phyloP scores from a whole-genome alignment of 2,888 invertebrate genomes.

The Rotaria sp. region DNA sequence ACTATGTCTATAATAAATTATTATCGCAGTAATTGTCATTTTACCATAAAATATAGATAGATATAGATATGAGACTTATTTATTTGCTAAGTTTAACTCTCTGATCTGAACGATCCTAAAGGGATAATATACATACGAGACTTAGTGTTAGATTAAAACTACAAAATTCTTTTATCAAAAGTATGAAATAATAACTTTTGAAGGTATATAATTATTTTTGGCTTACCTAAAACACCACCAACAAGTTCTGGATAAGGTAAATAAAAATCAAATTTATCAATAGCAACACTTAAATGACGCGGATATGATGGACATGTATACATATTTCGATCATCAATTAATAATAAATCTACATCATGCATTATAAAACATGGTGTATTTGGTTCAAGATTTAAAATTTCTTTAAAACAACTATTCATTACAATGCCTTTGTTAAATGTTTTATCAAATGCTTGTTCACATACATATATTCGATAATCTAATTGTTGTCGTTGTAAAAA shows the following conservation, averaged over 20 bases:
- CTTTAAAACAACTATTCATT: slow-evolving; percentile 90
- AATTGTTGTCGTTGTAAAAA: slow-evolving; percentile 58
- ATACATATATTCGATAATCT: slow-evolving; percentile 58
- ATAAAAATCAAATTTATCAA: slow-evolving; percentile 64
- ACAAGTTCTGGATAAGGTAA: slow-evolving; percentile 55
- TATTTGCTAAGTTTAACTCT: too few relatives aligned
- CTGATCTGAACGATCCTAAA: too few relatives aligned
- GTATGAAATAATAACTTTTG: too few relatives aligned
- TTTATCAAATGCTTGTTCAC: slow-evolving; percentile 62
- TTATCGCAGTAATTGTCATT: background rate
- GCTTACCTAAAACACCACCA: slow-evolving; percentile 55
- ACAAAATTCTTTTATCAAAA: too few relatives aligned
- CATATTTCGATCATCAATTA: slow-evolving; percentile 51
- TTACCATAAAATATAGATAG: too few relatives aligned
- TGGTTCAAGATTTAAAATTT: slow-evolving; percentile 68
- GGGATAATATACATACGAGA: too few relatives aligned
- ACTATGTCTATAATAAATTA: background rate
- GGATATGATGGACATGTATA: slow-evolving; percentile 63
- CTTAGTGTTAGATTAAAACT: too few relatives aligned
- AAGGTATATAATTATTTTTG: background rate
- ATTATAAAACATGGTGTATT: slow-evolving; percentile 74
- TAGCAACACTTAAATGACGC: slow-evolving; percentile 83
- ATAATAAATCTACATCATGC: slow-evolving; percentile 88
- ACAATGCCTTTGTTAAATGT: slow-evolving; percentile 88
- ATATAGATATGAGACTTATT: too few relatives aligned